Base-by-base conservation (phyloP, 2,888 invertebrate species). In the Notodonta dromedarius region DNA sequence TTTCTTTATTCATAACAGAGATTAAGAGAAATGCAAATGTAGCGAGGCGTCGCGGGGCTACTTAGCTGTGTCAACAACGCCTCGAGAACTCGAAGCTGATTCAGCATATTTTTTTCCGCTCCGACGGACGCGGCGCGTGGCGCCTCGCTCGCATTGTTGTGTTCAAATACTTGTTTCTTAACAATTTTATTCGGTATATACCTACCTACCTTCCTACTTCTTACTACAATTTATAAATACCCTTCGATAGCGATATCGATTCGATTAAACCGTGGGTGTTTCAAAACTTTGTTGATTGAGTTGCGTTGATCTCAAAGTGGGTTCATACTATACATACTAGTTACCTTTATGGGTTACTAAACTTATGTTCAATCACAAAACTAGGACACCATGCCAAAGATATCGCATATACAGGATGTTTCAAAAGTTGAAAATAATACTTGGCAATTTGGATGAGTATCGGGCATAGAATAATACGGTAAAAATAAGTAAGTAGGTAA, bases 1-100 rank as follows among this genome's bases (percentile, higher is more conserved):
- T 93, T 93, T 93, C 93, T 93, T 92, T 93, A 93, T 93, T 93
- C 93, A 93, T 93, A 93, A 92, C 93, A 83, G 82, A 85, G 93
- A 93, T 93, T 93, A 93, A 86, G 89, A 88, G 89, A 89, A 90
- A 93, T 93, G 92, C 91, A 93, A 93, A 93, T 93, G 93, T 90
- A 90, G 85, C 89, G 88, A 83, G 79, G 87, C 91, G 90, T 87
- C 85, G 88, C 83, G 84, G 82, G 78, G 85, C 88, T 92, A 92
- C 93, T 93, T 92, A 92, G 91, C 89, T 93, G 89, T 93, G 93
- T 92, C 91, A 93, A 93, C 93, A 93, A 78, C 70, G 86, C 79
- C 82, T 80, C 77, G 78, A 74, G 80, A 76, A 82, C 79, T 84
- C 75, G 74, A 71, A 70, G 76, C 73, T 72, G 72, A 79, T 70